Base-by-base conservation (phyloP, 2,113 vertebrate genomes). In the Takifugu bimaculatus region DNA sequence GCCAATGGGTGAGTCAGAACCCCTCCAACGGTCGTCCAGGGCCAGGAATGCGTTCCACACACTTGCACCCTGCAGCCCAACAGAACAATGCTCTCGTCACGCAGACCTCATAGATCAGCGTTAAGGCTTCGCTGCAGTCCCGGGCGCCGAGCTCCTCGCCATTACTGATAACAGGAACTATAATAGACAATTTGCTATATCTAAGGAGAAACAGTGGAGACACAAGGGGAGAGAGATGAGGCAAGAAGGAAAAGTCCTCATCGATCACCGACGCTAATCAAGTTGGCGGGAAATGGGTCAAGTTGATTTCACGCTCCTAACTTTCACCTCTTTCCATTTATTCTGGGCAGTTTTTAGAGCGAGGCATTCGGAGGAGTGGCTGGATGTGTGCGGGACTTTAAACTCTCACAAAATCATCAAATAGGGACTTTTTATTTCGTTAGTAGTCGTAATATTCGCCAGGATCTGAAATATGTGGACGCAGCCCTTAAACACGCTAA, bases 1-100 rank as follows among this genome's bases (percentile, higher is more conserved):
- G 92, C 82, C 94, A 93, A 89, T 99, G 97, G 97, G 97, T 99
- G 93, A 92, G 85, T 79, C 79, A n/a, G 0, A 81, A 57, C 79
- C 5, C 65, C 70, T 43, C 57, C 58, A 13, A 57, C 64, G 20
- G 61, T 78, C 1, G 70, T 75, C 74, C 68, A 39, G 54, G 66
- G 42, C 54, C 42, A 77, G 80, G 77, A 88, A 83, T 77, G 72
- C 79, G 58, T 58, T 9, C 39, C 59, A 60, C 74, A 63, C 57
- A 28, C 64, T 65, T 59, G 64, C 26, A 57, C 47, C 55, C 66
- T 45, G 57, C 59, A 47, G 12, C 58, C 65, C 62, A 63, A 57
- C 70, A 68, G 57, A 60, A 62, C 58, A 26, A 26, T 45, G 67
- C 15, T 59, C 71, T 64, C 27, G n/a, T 60, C 62, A 42, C 54